Percentiles rank a stretch among this genome's conserved stretches.
Evolutionary conservation across 2,113 vertebrate species (phyloP).

Genomic region (Chloebia gouldiae): DNA sequence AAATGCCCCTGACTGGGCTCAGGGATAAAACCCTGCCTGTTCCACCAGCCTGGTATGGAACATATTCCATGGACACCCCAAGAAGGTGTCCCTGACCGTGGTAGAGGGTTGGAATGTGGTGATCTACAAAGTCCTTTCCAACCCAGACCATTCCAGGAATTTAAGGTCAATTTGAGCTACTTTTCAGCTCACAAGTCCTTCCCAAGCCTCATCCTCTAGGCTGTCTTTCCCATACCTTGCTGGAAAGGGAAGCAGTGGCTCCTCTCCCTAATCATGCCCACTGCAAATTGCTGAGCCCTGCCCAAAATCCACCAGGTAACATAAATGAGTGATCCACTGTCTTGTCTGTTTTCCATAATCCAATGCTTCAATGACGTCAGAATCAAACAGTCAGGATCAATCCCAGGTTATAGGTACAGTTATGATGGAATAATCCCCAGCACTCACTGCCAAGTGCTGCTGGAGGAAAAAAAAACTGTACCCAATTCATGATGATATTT

Average conservation of each 20-base stretch:
- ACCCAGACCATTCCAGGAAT: not conserved
- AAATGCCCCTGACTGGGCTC: not conserved
- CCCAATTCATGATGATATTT: not conserved
- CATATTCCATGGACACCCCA: not conserved
- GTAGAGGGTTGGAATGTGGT: not conserved
- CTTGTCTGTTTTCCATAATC: not conserved
- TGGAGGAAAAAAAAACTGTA: not conserved
- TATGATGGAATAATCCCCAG: not conserved
- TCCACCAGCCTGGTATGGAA: not conserved
- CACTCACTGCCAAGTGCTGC: not conserved
- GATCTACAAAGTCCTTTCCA: not conserved
- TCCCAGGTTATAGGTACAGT: not conserved
- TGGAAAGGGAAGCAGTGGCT: not conserved
- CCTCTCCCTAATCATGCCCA: not conserved
- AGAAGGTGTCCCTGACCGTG: not conserved
- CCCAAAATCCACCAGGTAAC: not conserved
- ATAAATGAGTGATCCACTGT: not conserved
- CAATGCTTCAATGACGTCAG: not conserved
- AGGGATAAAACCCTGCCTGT: not conserved
- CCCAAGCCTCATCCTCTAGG: not conserved
- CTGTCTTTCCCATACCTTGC: not conserved
- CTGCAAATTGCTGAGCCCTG: not conserved
- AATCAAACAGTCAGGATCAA: not conserved
- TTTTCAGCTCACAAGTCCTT: not conserved
- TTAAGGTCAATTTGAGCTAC: not conserved